Percentiles rank a stretch among this genome's conserved stretches.
phyloP scores from a whole-genome alignment of 2,113 vertebrate species.

The Globicephala melas region DNA sequence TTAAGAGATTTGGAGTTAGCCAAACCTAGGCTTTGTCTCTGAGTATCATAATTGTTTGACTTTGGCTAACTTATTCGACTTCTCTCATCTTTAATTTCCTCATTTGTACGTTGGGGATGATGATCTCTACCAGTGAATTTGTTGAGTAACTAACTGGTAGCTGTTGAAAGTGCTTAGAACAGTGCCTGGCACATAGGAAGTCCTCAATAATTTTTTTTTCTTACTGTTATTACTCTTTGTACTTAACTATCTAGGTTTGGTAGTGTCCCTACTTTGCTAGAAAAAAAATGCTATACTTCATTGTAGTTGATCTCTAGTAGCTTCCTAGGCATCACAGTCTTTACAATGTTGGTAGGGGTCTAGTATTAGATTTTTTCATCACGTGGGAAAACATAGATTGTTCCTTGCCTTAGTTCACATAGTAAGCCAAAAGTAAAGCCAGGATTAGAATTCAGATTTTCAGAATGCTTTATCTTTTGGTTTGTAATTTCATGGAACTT shows the following conservation, averaged over 20 bases:
- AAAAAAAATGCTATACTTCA: background rate
- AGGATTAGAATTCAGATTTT: constrained; percentile 35
- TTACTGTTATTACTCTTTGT: background rate
- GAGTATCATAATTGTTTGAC: constrained; percentile 4
- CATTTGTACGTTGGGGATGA: background rate
- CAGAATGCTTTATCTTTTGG: background rate
- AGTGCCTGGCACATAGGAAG: background rate
- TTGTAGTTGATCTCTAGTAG: background rate
- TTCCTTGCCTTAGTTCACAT: constrained; percentile 13
- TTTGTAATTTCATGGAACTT: background rate
- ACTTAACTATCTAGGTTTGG: background rate
- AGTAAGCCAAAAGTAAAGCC: constrained; percentile 37
- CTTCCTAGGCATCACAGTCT: background rate
- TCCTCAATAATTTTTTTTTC: background rate
- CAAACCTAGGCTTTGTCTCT: constrained; percentile 18
- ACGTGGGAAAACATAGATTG: background rate
- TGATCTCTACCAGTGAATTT: background rate
- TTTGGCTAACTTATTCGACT: background rate
- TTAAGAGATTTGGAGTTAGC: constrained; percentile 16
- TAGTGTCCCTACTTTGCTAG: background rate
- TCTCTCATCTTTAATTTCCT: constrained; percentile 36
- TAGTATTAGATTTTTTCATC: constrained; percentile 17
- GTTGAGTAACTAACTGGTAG: constrained; percentile 21
- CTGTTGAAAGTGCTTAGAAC: constrained; percentile 25
- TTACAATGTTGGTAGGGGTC: background rate